These are phyloP conservation scores for Enteromius unitaeniatus DNA, from an alignment of 2,797 vertebrate genomes.

Conservation along the genomic window DNA sequence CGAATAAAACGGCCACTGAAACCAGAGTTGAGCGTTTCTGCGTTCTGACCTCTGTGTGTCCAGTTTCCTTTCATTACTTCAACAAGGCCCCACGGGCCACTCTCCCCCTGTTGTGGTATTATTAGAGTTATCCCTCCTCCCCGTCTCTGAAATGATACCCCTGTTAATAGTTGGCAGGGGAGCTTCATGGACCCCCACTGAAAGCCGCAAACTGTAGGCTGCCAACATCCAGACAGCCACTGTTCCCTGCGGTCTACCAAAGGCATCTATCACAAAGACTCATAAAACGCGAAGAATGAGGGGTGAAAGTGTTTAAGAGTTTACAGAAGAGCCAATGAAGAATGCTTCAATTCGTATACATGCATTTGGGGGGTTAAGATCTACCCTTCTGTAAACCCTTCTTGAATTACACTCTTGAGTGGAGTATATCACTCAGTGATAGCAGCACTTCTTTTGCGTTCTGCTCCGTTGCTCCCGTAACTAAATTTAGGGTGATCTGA, in stretches of 20 bases:
- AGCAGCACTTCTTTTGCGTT: conserved; percentile 42
- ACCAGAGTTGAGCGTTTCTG: not conserved
- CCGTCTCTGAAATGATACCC: conserved; percentile 56
- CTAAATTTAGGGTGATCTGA: conserved; percentile 53
- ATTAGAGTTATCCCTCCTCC: conserved; percentile 53
- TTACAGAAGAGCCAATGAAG: conserved; percentile 59
- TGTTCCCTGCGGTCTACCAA: conserved; percentile 73
- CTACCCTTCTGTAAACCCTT: conserved; percentile 71
- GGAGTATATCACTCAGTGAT: conserved; percentile 26
- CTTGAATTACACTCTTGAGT: conserved; percentile 66
- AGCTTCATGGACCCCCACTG: conserved; percentile 59
- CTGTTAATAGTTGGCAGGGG: conserved; percentile 58
- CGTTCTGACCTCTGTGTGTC: conserved; percentile 29
- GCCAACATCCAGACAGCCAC: conserved; percentile 76
- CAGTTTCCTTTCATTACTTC: conserved; percentile 42
- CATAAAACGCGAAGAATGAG: conserved; percentile 68
- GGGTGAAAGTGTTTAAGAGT: conserved; percentile 58
- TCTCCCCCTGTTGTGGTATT: conserved; percentile 50
- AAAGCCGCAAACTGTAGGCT: conserved; percentile 47
- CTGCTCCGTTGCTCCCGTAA: conserved; percentile 41
- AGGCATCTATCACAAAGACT: conserved; percentile 73
- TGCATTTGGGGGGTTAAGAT: conserved; percentile 67
- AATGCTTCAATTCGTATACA: conserved; percentile 15
- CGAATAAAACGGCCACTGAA: not conserved
- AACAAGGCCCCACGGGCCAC: conserved; percentile 22